These are phyloP conservation scores for Stigmatopora nigra DNA, from an alignment of 2,113 vertebrate genomes.

Conservation along the genomic window DNA sequence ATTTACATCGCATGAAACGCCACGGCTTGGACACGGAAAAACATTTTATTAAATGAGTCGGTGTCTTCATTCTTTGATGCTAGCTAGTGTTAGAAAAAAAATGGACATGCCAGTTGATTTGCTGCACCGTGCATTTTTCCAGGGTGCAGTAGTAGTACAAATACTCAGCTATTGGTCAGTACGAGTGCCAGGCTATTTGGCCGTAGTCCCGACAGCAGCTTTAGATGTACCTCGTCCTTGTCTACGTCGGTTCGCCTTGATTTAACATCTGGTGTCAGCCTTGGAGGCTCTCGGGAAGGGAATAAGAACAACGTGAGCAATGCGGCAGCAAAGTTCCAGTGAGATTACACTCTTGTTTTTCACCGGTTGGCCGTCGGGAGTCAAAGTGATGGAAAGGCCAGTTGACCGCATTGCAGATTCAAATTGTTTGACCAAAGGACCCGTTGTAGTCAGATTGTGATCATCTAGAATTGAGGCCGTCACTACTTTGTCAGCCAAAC, in stretches of 20 bases:
- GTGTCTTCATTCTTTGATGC: not conserved
- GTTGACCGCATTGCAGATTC: not conserved
- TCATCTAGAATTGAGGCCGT: not conserved
- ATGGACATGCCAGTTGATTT: not conserved
- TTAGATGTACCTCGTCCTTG: not conserved
- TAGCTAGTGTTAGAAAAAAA: too few species aligned
- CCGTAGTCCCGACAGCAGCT: not conserved
- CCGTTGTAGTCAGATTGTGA: not conserved
- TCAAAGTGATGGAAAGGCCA: not conserved
- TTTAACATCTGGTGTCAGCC: not conserved
- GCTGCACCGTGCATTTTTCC: not conserved
- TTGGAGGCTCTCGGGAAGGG: slow-evolving; percentile 1
- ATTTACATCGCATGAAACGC: not conserved
- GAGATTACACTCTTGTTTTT: slow-evolving; percentile 1
- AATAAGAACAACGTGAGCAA: slow-evolving; percentile 5
- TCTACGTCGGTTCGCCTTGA: slow-evolving; percentile 1
- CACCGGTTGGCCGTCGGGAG: not conserved
- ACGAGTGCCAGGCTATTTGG: not conserved
- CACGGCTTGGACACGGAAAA: not conserved
- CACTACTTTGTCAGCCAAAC: not conserved
- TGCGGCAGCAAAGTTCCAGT: not conserved
- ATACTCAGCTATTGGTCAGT: not conserved
- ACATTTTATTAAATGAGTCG: not conserved
- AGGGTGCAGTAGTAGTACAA: not conserved
- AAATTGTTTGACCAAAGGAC: not conserved